Percentiles rank a stretch among this genome's conserved stretches.
phyloP scores from a whole-genome alignment of 2,888 invertebrate species.

The Apotomis betuletana region DNA sequence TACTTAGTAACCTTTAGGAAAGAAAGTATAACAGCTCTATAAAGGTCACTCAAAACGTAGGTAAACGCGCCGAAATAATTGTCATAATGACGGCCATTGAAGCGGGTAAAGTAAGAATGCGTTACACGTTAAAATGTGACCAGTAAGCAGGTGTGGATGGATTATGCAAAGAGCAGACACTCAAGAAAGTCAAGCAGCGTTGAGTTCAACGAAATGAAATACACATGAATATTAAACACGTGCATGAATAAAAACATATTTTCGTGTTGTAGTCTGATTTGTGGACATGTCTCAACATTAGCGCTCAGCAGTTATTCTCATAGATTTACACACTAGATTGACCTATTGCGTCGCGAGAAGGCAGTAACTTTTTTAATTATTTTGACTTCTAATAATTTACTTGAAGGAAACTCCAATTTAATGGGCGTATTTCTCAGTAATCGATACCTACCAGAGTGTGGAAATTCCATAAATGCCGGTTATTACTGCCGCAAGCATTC shows the following conservation, averaged over 20 bases:
- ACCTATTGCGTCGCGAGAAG: conserved; percentile 3
- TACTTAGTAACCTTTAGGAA: conserved; percentile 13
- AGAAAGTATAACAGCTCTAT: conserved; percentile 29
- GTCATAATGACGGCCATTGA: conserved; percentile 15
- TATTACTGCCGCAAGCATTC: conserved; percentile 20
- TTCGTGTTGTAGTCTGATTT: too few species aligned
- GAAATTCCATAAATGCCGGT: conserved; percentile 33
- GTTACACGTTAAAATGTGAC: conserved; percentile 7
- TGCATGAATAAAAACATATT: too few species aligned
- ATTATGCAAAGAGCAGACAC: conserved; percentile 11
- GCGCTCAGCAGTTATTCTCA: background rate
- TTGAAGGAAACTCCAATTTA: conserved; percentile 17
- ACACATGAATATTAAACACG: too few species aligned
- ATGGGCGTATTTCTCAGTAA: conserved; percentile 29
- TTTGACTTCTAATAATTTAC: conserved; percentile 10
- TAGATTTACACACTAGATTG: background rate
- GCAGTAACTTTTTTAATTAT: conserved; percentile 8
- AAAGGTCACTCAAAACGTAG: conserved; percentile 44
- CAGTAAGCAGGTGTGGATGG: conserved; percentile 21
- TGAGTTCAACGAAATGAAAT: background rate
- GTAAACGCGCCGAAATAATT: conserved; percentile 39
- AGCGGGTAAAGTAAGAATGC: conserved; percentile 22
- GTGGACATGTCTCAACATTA: too few species aligned
- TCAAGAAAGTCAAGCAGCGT: background rate
- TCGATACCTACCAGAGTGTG: conserved; percentile 19